Evolutionary conservation across 2,797 vertebrate genomes (phyloP).

Genomic region (Nyctalus aviator): DNA sequence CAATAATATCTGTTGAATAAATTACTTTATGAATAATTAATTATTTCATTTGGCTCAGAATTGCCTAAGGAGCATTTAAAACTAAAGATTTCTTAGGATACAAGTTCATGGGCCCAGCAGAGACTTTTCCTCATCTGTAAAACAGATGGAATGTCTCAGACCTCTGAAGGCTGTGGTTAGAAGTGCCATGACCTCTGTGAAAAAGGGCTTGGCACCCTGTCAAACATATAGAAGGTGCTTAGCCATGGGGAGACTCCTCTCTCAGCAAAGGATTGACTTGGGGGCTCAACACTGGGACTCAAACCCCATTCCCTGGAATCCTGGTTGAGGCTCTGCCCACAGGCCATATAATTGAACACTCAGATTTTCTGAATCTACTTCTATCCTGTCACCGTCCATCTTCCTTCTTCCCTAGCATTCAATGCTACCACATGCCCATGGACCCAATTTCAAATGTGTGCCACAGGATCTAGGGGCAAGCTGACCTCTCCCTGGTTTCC

Average conservation of each 20-base stretch:
- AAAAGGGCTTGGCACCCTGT: neutral
- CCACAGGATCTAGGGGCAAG: neutral
- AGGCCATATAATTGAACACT: neutral
- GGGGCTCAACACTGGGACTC: neutral
- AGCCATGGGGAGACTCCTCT: neutral
- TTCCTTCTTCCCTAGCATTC: neutral
- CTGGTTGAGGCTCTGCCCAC: neutral
- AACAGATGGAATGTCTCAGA: neutral
- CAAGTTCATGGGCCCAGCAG: neutral
- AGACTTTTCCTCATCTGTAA: neutral
- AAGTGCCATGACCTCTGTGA: neutral
- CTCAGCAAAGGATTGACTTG: neutral
- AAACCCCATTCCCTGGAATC: neutral
- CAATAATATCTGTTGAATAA: neutral
- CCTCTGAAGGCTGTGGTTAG: neutral
- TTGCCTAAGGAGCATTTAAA: slow-evolving; percentile 37
- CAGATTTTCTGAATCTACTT: neutral
- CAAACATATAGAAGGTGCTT: neutral
- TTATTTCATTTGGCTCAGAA: neutral
- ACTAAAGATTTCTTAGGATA: neutral
- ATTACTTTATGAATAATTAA: slow-evolving; percentile 3
- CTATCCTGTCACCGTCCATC: neutral
- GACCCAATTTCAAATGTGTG: neutral
- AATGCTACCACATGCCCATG: neutral
- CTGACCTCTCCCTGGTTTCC: neutral